Evolutionary conservation across 92 coral and sea anemone species (phyloP).

Genomic region (Hydrozoanthus gracilis): DNA sequence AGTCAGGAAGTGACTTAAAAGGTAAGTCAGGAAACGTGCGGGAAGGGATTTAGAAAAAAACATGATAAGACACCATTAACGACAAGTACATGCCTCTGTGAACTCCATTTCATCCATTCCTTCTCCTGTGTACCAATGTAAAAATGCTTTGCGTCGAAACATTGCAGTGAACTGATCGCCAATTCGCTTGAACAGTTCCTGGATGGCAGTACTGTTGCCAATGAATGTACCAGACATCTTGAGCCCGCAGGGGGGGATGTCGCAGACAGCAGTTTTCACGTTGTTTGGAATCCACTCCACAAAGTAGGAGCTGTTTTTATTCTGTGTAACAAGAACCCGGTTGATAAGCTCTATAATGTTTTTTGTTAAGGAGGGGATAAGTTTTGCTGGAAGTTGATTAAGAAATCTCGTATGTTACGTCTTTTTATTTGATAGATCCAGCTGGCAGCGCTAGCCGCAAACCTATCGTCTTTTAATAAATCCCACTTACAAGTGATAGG

Average conservation of each 20-base stretch:
- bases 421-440: no score
- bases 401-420: no score
- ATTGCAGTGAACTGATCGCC: slow-evolving; percentile 93
- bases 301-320: slow-evolving; percentile 75
- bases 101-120: slow-evolving; percentile 93
- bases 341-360: no score
- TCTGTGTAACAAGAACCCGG: slow-evolving; percentile 1
- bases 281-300: slow-evolving; percentile 77
- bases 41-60: no score
- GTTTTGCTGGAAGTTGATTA: no score
- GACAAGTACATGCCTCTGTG: slow-evolving; percentile 67
- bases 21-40: no score
- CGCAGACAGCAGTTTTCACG: slow-evolving; percentile 73
- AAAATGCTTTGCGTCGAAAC: slow-evolving; percentile 86
- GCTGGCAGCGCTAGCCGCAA: no score
- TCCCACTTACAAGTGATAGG: no score
- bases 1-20: no score
- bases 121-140: slow-evolving; percentile 63
- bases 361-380: no score
- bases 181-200: slow-evolving; percentile 60
- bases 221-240: slow-evolving; percentile 92
- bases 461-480: no score
- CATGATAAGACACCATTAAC: background rate
- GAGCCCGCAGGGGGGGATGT: slow-evolving; percentile 85
- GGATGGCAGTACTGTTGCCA: slow-evolving; percentile 81